Base-by-base conservation (phyloP, 2,113 vertebrate species). In the Sinocyclocheilus anshuiensis region DNA sequence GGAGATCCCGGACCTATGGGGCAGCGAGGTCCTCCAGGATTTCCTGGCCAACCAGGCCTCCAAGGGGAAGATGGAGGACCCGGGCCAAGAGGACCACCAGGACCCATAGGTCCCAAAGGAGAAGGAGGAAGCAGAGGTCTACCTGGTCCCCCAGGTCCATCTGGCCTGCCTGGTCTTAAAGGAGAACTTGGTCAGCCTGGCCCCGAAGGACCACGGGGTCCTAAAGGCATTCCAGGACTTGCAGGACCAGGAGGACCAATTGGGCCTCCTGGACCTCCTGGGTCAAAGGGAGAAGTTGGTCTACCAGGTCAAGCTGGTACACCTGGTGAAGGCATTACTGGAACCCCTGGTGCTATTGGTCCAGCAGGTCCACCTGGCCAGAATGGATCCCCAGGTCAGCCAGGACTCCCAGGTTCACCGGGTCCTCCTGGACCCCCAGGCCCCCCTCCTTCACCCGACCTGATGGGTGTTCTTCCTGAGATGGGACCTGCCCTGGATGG, bases 391-490 rank as follows among this genome's bases (percentile, higher is more conserved):
- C 92, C 96, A 1, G 98, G 98, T 10, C 94, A 95, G 80, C 94
- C 95, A 0, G 98, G 98, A 20, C 93, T 92, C 1, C 95, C 96
- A 26, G 98, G 98, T 0, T 96, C 92, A 6, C 97, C 97, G 0
- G 98, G 98, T 0, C 97, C 96, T 18, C 98, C 98, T 0, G 98
- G 98, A 0, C 95, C 94, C 0, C 96, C 97, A 0, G 97, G 98
- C 0, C 91, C 90, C 2, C 90, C 96, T 0, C 88, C 93, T 74
- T 94, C 95, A 0, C 95, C 97, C 0, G 96, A 97, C 1, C 93
- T 96, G 81, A 94, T 96, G 91, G 95, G 97, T 84, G 97, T 98
- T 83, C 93, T 99, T 77, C 97, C 98, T 0, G 95, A 97, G 83
- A 95, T 95, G 93, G 97, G 97, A 20, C 96, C 96, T 0, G 96